A percentile compares a stretch with the other conserved stretches of the same genome.
Conservation (phyloP, 92 coral and sea anemone genomes). For the Nematostella vectensis region DNA sequence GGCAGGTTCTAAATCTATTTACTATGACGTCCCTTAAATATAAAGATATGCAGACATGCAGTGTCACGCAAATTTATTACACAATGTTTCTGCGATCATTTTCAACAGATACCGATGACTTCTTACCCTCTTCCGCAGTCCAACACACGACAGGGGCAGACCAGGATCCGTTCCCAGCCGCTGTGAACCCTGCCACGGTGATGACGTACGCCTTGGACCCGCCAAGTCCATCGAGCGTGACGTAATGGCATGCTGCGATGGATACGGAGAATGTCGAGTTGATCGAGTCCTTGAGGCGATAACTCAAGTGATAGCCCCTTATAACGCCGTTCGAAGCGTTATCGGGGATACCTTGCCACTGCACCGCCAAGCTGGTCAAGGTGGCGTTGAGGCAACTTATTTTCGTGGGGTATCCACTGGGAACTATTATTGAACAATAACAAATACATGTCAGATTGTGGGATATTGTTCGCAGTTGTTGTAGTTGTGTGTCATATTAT, state of each 20-base stretch:
- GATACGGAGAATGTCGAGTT: neutral
- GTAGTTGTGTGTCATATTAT: no score
- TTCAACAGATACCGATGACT: no score
- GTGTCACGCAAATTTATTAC: no score
- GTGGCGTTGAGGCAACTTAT: slow-evolving; percentile 36
- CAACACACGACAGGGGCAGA: slow-evolving; percentile 17
- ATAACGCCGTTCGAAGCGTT: slow-evolving; percentile 22
- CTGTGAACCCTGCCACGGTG: slow-evolving; percentile 25
- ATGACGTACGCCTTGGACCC: slow-evolving; percentile 31
- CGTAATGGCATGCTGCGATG: slow-evolving; percentile 5
- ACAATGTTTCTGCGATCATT: no score
- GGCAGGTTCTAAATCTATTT: no score
- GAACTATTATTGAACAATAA: slow-evolving; percentile 7
- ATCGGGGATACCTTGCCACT: slow-evolving; percentile 26
- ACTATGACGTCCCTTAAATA: no score
- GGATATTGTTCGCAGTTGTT: no score
- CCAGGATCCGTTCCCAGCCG: slow-evolving; percentile 29
- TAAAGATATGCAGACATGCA: no score
- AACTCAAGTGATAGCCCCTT: slow-evolving; percentile 19
- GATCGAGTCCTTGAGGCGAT: slow-evolving; percentile 10
- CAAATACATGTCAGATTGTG: no score
- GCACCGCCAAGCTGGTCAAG: slow-evolving; percentile 46
- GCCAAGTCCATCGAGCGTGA: slow-evolving; percentile 8
- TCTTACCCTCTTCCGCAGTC: slow-evolving; percentile 46
- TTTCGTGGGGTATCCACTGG: slow-evolving; percentile 11